Conservation (phyloP, 2,888 invertebrate species). For the Andrena camellia region DNA sequence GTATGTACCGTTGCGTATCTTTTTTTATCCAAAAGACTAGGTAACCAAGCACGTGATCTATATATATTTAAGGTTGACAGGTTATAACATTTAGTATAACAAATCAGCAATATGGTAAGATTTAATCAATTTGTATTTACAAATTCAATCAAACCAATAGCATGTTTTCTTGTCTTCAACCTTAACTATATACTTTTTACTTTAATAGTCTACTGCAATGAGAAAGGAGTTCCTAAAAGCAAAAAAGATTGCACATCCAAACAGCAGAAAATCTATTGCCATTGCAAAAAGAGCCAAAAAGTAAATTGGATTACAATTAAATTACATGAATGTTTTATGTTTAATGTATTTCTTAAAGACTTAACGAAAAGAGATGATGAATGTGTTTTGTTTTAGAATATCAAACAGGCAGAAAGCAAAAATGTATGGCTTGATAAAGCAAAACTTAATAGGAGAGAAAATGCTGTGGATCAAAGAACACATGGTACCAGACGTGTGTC, state of each 20-base stretch:
- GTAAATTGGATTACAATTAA: conserved; percentile 78
- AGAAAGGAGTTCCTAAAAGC: conserved; percentile 69
- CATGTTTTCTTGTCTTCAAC: not conserved
- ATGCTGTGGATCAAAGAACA: conserved; percentile 92
- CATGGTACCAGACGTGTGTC: conserved; percentile 86
- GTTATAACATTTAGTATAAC: conserved; percentile 8
- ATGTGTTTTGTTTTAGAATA: conserved; percentile 81
- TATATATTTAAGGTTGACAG: not conserved
- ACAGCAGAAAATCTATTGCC: conserved; percentile 93
- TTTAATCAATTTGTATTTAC: not conserved
- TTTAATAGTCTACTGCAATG: conserved; percentile 62
- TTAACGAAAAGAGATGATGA: not conserved
- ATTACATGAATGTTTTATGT: not conserved
- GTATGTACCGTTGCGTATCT: no score
- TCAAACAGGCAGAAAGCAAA: conserved; percentile 88
- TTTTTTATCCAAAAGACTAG: no score
- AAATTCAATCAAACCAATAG: not conserved
- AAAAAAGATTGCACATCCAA: conserved; percentile 88
- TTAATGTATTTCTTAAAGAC: not conserved
- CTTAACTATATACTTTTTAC: not conserved
- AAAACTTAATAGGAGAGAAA: conserved; percentile 91
- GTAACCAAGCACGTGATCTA: not conserved
- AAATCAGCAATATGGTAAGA: conserved; percentile 44
- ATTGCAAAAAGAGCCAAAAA: conserved; percentile 90
- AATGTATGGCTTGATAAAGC: conserved; percentile 89